Percentiles rank a stretch among this genome's conserved stretches.
Conservation (phyloP, 1,140 invertebrate genomes). For the Pachyrhynchus sulphureomaculatus region DNA sequence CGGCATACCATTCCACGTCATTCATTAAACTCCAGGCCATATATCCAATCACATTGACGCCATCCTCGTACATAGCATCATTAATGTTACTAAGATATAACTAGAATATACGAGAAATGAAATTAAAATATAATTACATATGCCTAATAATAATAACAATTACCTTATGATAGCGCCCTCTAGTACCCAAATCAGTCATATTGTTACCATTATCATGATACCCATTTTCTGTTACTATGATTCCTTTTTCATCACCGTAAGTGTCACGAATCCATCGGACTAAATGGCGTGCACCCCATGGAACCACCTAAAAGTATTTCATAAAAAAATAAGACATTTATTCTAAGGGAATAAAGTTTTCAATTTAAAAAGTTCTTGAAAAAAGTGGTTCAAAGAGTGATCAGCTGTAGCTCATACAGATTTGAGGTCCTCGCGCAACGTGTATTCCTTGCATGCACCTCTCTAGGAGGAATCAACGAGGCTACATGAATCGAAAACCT, state of each 20-base stretch:
- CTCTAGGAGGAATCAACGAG: too few species aligned
- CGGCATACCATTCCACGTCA: conserved; percentile 77
- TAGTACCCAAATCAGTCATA: conserved; percentile 27
- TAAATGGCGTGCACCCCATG: conserved; percentile 57
- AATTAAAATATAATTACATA: not conserved
- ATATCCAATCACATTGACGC: conserved; percentile 66
- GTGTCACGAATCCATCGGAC: conserved; percentile 63
- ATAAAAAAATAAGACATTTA: too few species aligned
- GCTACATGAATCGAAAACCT: too few species aligned
- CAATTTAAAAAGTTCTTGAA: too few species aligned
- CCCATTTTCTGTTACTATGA: conserved; percentile 43
- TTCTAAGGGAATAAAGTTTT: too few species aligned
- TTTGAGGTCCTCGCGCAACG: too few species aligned
- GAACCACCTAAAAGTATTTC: conserved; percentile 55
- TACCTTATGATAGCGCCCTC: conserved; percentile 38
- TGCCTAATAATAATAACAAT: not conserved
- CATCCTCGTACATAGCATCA: conserved; percentile 63
- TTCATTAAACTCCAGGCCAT: conserved; percentile 76
- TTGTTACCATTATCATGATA: conserved; percentile 35
- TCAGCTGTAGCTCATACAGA: too few species aligned
- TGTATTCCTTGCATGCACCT: too few species aligned
- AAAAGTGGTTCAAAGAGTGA: too few species aligned
- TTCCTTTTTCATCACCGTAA: conserved; percentile 58
- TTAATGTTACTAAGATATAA: conserved; percentile 65
- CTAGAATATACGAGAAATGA: conserved; percentile 30